Evolutionary conservation across 2,113 vertebrate species (phyloP).

Genomic region (Chrysochloris asiatica): DNA sequence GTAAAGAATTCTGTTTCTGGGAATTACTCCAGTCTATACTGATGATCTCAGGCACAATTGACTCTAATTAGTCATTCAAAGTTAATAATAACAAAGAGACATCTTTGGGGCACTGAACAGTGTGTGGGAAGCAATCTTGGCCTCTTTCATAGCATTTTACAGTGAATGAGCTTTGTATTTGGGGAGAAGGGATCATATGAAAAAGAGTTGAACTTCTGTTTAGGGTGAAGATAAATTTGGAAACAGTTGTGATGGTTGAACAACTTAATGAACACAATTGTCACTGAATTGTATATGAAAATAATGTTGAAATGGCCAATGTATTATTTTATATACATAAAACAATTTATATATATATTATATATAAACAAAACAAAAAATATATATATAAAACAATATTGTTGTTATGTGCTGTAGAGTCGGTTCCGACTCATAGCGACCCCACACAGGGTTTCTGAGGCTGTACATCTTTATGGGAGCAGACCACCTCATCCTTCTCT

Average conservation of each 20-base stretch:
- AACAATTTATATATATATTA: too few relatives aligned
- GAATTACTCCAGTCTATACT: slow-evolving; percentile 1
- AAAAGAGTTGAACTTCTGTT: neutral
- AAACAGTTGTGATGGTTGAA: neutral
- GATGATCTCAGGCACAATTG: neutral
- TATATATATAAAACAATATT: too few relatives aligned
- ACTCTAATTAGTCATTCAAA: neutral
- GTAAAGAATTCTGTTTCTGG: neutral
- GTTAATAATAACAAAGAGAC: neutral
- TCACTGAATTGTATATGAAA: neutral
- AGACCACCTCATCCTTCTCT: too few relatives aligned
- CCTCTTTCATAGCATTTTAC: neutral
- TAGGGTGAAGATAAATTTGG: too few relatives aligned
- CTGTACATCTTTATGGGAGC: too few relatives aligned
- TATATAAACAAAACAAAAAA: too few relatives aligned
- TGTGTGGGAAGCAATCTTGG: neutral
- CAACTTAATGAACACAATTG: neutral
- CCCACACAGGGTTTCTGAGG: too few relatives aligned
- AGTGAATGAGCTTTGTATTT: neutral
- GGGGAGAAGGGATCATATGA: neutral
- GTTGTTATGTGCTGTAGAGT: too few relatives aligned
- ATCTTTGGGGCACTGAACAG: neutral
- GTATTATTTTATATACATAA: too few relatives aligned
- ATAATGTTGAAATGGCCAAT: neutral
- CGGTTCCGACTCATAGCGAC: too few relatives aligned